Conservation (phyloP, 2,888 invertebrate genomes). For the Portevinia maculata region DNA sequence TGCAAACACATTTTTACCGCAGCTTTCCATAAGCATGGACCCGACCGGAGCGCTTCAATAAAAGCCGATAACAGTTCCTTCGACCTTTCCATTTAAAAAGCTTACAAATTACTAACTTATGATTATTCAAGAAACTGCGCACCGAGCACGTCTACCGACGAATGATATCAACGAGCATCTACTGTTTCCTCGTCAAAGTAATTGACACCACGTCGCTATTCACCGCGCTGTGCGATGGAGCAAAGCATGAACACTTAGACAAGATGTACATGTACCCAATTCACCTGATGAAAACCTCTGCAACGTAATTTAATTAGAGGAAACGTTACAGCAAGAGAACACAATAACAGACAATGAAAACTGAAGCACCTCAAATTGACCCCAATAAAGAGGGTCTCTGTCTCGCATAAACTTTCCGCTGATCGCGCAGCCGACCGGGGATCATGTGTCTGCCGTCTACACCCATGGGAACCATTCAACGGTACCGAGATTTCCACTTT, state of each 20-base stretch:
- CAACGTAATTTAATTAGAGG: constrained; percentile 50
- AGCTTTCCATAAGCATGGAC: constrained; percentile 58
- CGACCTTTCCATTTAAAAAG: constrained; percentile 59
- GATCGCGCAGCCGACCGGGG: constrained; percentile 19
- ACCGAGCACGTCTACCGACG: constrained; percentile 27
- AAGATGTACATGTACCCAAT: constrained; percentile 13
- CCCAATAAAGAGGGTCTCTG: constrained; percentile 56
- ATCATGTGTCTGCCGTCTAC: constrained; percentile 47
- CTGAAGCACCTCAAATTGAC: constrained; percentile 60
- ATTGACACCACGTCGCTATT: constrained; percentile 39
- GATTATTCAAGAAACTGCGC: neutral
- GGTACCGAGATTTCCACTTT: constrained; percentile 23
- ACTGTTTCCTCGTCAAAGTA: constrained; percentile 14
- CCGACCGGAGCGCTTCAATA: constrained; percentile 54
- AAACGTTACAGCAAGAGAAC: constrained; percentile 44
- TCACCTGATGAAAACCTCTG: constrained; percentile 39
- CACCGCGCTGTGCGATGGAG: constrained; percentile 49
- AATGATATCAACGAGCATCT: constrained; percentile 36
- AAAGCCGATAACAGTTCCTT: constrained; percentile 55
- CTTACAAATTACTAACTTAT: neutral
- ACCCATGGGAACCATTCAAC: constrained; percentile 53
- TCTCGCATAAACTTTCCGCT: constrained; percentile 13
- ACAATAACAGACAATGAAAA: constrained; percentile 51
- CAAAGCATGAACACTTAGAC: constrained; percentile 14
- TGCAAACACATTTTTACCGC: constrained; percentile 51